These are phyloP conservation scores for Eupithecia subfuscata DNA, from an alignment of 2,888 invertebrate species.

Conservation along the genomic window DNA sequence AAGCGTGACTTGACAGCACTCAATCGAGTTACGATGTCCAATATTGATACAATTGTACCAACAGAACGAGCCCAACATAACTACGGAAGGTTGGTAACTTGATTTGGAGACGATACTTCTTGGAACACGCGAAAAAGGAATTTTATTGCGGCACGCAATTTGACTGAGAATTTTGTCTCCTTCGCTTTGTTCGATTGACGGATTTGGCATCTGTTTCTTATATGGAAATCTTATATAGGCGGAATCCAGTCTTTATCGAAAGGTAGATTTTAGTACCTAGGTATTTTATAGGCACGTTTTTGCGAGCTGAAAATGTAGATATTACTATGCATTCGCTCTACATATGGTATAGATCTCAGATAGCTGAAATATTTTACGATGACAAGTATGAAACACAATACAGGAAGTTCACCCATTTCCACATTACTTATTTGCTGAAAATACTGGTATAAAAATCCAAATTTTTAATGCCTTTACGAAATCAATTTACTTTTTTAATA, in stretches of 20 bases:
- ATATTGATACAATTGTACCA: conserved; percentile 79
- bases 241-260: not conserved
- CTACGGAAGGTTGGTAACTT: conserved; percentile 66
- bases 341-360: not conserved
- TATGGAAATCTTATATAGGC: not conserved
- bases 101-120: conserved; percentile 63
- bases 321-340: not conserved
- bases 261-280: not conserved
- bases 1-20: conserved; percentile 63
- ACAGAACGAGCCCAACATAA: conserved; percentile 69
- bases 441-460: not conserved
- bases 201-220: conserved; percentile 41
- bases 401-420: not conserved
- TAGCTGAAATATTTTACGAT: not conserved
- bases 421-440: not conserved
- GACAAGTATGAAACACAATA: not conserved
- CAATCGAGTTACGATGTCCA: conserved; percentile 75
- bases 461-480: not conserved
- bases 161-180: conserved; percentile 30
- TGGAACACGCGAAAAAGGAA: conserved; percentile 47
- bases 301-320: not conserved
- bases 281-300: not conserved
- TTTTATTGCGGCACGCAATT: conserved; percentile 41
- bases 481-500: not conserved
- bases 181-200: conserved; percentile 31